Base-by-base conservation (phyloP, 2,888 invertebrate species). In the Piscicola geometra region DNA sequence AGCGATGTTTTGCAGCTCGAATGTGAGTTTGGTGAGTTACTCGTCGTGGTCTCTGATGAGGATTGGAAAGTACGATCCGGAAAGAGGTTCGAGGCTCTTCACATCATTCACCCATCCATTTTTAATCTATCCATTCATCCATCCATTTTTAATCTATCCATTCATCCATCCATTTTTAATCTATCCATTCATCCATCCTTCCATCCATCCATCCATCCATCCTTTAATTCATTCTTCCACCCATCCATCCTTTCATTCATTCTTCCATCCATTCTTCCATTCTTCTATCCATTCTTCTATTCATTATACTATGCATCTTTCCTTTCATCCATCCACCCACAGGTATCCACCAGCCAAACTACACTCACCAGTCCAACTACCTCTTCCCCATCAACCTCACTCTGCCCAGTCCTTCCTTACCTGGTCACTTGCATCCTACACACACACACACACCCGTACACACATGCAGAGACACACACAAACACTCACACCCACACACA, bases 341-440 rank as follows among this genome's bases (percentile, higher is more conserved):
- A 85, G 85, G 85, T 30, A 73, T 86, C 72, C 94, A 96, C 83
- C 93, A 94, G 86, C 92, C 93, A 0, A 96, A 96, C 1, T 92
- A 97, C 86, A 87, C 94, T 76, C 90, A 91, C 70, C 92, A 93
- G 75, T 92, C 94, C 70, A 94, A 94, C 83, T 95, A 91, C 83
- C 88, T 98, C 75, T 86, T 96, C 80, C 96, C 98, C 0, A 96
- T 96, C 94, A 95, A 97, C 86, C 91, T 93, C 35, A 79, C 90
- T 15, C 90, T 93, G 36, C 5, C 33, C 35, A 35, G 36, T 9
- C 25, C 60, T 21, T 15, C n/a, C n/a, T n/a, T n/a, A n/a, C n/a
- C n/a, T n/a, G n/a, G n/a, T 47, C 12, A 21, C 21, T 47, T 9
- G 21, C 50, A 9, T 47, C 9, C 50, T 47, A 47, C 50, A 47